Base-by-base conservation (phyloP, 2,797 vertebrate species). In the Epinephelus malabaricus region DNA sequence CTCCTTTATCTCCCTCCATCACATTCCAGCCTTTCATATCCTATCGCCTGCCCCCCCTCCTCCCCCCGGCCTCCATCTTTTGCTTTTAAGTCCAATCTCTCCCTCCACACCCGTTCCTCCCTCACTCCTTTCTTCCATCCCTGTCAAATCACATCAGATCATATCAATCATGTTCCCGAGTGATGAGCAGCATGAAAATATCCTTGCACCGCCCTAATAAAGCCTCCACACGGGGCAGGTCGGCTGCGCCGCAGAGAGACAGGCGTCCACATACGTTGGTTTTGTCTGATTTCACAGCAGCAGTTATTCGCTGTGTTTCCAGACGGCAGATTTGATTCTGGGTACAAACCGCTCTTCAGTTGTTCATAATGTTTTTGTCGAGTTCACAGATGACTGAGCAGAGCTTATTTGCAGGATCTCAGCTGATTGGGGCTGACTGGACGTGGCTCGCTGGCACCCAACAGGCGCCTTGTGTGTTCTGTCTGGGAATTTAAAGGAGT, bases 81-180 rank as follows among this genome's bases (percentile, higher is more conserved):
- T 34, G 27, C 68, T 81, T 82, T 81, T 71, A 80, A 68, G 58
- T 78, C 38, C 54, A 11, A 9, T 78, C 69, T 58, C 10, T 59
- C 25, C 34, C 69, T 69, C 63, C 61, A 6, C 27, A 19, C 27
- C 21, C 55, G 17, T 11, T 17, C 46, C 25, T 54, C 59, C 27
- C 54, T 14, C 10, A 40, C 13, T 64, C 60, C 58, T 43, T 75
- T 62, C 49, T 27, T 69, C 34, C 73, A 27, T 27, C n/a, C 66
- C 50, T 38, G 72, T 88, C 80, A 69, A 2, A 66, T 78, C 69
- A 10, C 64, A 84, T 91, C 82, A 81, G 76, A 86, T 89, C 76
- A 69, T 70, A 90, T 93, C 92, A 90, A 84, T 93, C 88, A 76
- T 49, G 17, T 40, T 51, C 77, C 49, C 30, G 51, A 14, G 40